Base-by-base conservation (phyloP, 1,140 invertebrate species). In the Cephus cinctus region DNA sequence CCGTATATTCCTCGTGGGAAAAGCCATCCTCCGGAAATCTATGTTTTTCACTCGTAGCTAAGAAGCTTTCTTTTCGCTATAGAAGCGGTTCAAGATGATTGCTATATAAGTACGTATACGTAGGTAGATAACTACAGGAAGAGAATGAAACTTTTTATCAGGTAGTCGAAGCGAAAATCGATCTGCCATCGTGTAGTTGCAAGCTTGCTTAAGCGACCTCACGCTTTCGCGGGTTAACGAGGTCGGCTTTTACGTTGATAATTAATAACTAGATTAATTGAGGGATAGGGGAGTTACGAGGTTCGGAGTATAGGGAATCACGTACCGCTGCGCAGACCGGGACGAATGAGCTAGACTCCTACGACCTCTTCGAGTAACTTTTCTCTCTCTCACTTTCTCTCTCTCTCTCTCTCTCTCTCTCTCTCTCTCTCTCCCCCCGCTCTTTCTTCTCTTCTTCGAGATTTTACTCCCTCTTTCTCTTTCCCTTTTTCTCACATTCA, bases 261-360 rank as follows among this genome's bases (percentile, higher is more conserved):
- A 69, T 66, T 63, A 70, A 67, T 67, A 69, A 67, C 55, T 54
- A 64, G 57, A 66, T 70, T 66, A 64, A 67, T 69, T 56, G 54
- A 47, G 40, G 49, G 61, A 67, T 64, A 62, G 52, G 56, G 50
- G 32, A 59, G 43, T 57, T 54, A 36, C 31, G 52, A 47, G n/a
- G n/a, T n/a, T n/a, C n/a, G n/a, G n/a, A n/a, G n/a, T n/a, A n/a
- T n/a, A 27, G 40, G 42, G 30, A 12, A 45, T 6, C 14, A 16
- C 32, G 25, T n/a, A n/a, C n/a, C 25, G 30, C 34, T 31, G 22
- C 35, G 16, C 27, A 18, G 19, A 21, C 35, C 34, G 19, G 16
- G 16, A 30, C 44, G 30, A 16, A 42, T 31, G 27, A 46, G 16
- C 43, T 46, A 52, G 21, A 32, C 41, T 50, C 32, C 19, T n/a